These are phyloP conservation scores for Ichneumon xanthorius DNA, from an alignment of 2,888 invertebrate species.

Conservation along the genomic window DNA sequence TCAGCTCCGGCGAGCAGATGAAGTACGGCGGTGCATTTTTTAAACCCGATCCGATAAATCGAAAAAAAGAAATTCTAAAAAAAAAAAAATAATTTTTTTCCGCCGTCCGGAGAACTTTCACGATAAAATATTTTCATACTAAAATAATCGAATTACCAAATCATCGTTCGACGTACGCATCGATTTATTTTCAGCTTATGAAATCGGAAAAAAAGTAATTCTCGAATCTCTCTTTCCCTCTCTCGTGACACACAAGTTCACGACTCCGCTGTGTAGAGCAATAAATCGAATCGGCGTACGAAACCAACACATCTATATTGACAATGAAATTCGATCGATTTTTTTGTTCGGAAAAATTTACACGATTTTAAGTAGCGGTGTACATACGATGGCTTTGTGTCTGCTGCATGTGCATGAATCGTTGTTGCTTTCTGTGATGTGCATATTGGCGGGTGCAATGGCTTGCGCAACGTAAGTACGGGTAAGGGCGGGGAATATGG, in stretches of 20 bases:
- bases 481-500: neutral
- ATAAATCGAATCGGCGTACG: neutral
- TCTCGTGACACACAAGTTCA: neutral
- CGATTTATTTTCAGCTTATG: neutral
- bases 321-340: neutral
- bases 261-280: neutral
- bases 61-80: slow-evolving; percentile 7
- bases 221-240: slow-evolving; percentile 32
- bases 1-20: neutral
- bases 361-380: slow-evolving; percentile 23
- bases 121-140: neutral
- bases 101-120: too few relatives aligned
- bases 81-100: too few relatives aligned
- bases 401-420: slow-evolving; percentile 52
- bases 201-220: slow-evolving; percentile 8
- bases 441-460: slow-evolving; percentile 2
- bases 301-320: neutral
- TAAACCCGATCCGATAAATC: too few relatives aligned
- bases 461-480: slow-evolving; percentile 8
- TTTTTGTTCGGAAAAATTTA: slow-evolving; percentile 9
- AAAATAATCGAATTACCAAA: neutral
- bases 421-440: slow-evolving; percentile 49
- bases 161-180: neutral
- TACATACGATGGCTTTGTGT: slow-evolving; percentile 39
- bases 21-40: neutral